Base-by-base conservation (phyloP, 2,113 vertebrate genomes). In the Myocastor coypus region DNA sequence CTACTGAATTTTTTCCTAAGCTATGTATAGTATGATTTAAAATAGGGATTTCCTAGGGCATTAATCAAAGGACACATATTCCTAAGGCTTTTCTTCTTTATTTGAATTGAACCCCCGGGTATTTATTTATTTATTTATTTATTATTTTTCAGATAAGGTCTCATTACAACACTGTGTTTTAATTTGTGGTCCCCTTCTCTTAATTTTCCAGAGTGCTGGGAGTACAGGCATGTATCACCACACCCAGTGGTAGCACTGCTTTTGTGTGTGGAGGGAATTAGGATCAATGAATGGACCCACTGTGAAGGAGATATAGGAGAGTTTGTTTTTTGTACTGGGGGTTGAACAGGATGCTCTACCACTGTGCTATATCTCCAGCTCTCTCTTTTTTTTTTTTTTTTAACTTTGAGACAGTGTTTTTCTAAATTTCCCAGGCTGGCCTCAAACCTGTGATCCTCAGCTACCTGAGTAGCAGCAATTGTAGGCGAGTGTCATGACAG, bases 21-120 rank as follows among this genome's bases (percentile, higher is more conserved):
- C 77, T 93, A 71, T 82, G 6, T 89, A 66, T 89, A 66, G 85
- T 94, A 89, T 32, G 24, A 57, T 93, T 90, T 83, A 46, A 93
- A 96, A 66, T 2, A 91, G 59, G 32, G 20, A 91, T 3, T 26
- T 88, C 61, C 73, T 94, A 59, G 66, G 93, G 59, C 19, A 66
- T 89, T 92, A 89, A 61, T 71, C 30, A 75, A 68, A 92, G 78
- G 82, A 92, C 9, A 86, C 24, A 73, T 78, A 42, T 83, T 94
- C 22, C 57, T 14, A 87, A 68, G 75, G 69, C 80, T 14, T 96
- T 50, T 80, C 19, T 42, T 28, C 11, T 28, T 42, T 32, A 28
- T 19, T 80, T 32, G 61, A 63, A 63, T 8, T 26, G 24, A 63
- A 63, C 61, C 24, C 61, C 8, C 8, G 61, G 61, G 61, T 63